Conservation (phyloP, 2,888 invertebrate genomes). For the Diploptera punctata region DNA sequence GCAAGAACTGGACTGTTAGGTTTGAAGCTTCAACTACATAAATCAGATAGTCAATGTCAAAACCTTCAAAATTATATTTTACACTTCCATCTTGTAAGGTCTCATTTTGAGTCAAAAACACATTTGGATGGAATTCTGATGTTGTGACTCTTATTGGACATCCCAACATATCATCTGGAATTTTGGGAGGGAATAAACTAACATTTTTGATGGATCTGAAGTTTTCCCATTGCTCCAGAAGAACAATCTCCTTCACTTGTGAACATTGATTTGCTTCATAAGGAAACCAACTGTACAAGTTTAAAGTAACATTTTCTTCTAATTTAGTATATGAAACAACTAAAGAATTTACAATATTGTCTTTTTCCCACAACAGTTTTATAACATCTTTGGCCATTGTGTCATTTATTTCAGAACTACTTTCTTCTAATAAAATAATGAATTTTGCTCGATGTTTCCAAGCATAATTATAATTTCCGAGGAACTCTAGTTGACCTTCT, state of each 20-base stretch:
- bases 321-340: not conserved
- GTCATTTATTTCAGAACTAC: no score
- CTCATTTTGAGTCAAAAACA: not conserved
- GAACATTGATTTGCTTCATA: not conserved
- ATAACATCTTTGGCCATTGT: not conserved
- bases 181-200: not conserved
- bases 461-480: not conserved
- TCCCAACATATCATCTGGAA: not conserved
- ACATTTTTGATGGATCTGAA: no score
- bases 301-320: not conserved
- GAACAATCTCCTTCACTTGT: not conserved
- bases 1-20: not conserved
- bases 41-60: not conserved
- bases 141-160: not conserved
- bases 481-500: not conserved
- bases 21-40: not conserved
- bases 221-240: not conserved
- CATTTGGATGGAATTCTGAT: not conserved
- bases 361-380: not conserved
- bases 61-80: not conserved
- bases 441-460: slow-evolving; percentile 4
- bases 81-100: not conserved
- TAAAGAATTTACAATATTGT: not conserved
- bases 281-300: not conserved
- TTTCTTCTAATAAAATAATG: not conserved